These are phyloP conservation scores for Molorchus minor DNA, from an alignment of 2,888 invertebrate genomes.

Conservation along the genomic window DNA sequence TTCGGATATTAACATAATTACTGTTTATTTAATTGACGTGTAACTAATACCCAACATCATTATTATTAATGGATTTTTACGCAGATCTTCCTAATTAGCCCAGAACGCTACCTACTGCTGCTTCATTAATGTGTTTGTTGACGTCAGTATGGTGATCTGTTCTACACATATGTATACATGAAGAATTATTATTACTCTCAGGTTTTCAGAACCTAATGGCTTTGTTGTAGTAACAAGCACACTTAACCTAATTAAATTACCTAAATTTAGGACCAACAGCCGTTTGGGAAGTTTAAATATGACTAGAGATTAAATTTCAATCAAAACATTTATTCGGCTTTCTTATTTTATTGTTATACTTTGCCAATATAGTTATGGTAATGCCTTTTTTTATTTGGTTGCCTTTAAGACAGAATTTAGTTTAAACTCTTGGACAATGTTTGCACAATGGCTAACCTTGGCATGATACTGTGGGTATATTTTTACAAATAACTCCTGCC, in stretches of 20 bases:
- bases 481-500: not conserved
- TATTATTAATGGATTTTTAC: not conserved
- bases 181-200: not conserved
- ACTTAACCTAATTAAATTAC: too few species aligned
- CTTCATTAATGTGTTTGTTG: not conserved
- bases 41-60: not conserved
- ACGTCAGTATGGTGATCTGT: conserved; percentile 1
- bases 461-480: not conserved
- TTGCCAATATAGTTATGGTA: too few species aligned
- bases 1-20: too few species aligned
- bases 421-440: not conserved
- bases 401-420: not conserved
- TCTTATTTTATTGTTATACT: too few species aligned
- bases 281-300: too few species aligned
- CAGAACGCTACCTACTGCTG: not conserved
- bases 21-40: too few species aligned
- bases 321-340: too few species aligned
- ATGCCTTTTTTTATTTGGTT: too few species aligned
- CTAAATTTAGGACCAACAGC: too few species aligned
- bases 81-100: not conserved
- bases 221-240: too few species aligned
- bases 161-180: not conserved
- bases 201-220: too few species aligned
- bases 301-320: too few species aligned
- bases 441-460: not conserved